A percentile compares a stretch with the other conserved stretches of the same genome.
These are phyloP conservation scores for Hypocryptadius cinnamomeus DNA, from an alignment of 2,113 vertebrate species.

Conservation along the genomic window DNA sequence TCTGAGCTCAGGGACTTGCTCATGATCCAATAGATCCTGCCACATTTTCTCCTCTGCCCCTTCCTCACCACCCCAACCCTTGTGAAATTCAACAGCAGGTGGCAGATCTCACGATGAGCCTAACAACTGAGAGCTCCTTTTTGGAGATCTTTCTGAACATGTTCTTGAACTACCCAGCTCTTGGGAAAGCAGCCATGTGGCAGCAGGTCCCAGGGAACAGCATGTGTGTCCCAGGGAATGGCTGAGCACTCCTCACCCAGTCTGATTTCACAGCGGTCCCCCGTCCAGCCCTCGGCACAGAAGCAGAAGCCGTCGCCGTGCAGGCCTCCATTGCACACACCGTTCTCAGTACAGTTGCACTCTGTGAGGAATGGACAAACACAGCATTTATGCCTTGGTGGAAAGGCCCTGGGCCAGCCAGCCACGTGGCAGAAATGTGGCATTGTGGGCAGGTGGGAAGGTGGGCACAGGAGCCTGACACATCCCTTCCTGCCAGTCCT, in stretches of 20 bases:
- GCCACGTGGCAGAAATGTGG: rapidly evolving
- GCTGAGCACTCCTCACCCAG: constrained; percentile 64
- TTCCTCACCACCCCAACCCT: not conserved
- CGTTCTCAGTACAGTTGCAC: constrained; percentile 70
- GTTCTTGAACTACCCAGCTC: not conserved
- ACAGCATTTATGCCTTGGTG: not conserved
- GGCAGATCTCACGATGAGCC: not conserved
- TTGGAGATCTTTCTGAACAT: not conserved
- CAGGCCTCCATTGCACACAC: constrained; percentile 73
- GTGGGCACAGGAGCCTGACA: rapidly evolving
- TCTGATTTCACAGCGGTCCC: constrained; percentile 69
- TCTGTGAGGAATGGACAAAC: constrained; percentile 37
- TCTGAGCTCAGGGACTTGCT: not conserved
- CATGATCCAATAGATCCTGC: not conserved
- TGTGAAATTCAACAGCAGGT: not conserved
- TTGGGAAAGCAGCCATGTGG: not conserved
- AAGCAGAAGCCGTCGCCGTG: constrained; percentile 80
- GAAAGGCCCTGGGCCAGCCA: not conserved
- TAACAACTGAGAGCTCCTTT: not conserved
- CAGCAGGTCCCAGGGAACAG: rapidly evolving
- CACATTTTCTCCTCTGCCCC: not conserved
- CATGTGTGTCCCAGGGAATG: not conserved
- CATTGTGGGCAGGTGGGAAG: not conserved
- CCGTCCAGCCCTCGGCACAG: constrained; percentile 79
- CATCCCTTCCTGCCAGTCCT: not conserved